These are phyloP conservation scores for Macropodus opercularis DNA, from an alignment of 2,797 vertebrate genomes.

Conservation along the genomic window DNA sequence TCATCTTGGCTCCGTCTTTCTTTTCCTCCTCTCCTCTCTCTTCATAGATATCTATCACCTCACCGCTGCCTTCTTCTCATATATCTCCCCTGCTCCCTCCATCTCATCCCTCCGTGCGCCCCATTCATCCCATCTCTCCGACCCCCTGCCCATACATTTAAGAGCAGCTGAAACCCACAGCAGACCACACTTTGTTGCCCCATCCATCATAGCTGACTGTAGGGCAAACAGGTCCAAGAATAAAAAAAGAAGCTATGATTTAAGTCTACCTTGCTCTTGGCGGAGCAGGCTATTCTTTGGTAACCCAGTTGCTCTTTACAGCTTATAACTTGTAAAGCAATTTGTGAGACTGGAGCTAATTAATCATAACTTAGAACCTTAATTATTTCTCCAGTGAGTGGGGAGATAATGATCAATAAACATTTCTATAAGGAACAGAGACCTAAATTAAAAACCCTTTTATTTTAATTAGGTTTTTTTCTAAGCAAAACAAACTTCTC, in stretches of 20 bases:
- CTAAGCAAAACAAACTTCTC: no score
- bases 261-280: conserved; percentile 60
- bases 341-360: conserved; percentile 11
- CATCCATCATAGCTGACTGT: conserved; percentile 76
- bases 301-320: conserved; percentile 28
- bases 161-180: conserved; percentile 74
- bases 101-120: conserved; percentile 64
- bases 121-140: conserved; percentile 51
- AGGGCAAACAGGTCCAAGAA: conserved; percentile 63
- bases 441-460: no score
- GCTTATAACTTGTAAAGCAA: conserved; percentile 17
- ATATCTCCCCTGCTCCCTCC: conserved; percentile 63
- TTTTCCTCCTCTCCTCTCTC: conserved; percentile 23
- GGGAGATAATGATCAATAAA: conserved; percentile 17
- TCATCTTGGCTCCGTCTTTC: conserved; percentile 56
- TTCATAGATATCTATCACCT: conserved; percentile 65
- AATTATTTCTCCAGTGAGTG: neutral
- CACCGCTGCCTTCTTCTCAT: conserved; percentile 54
- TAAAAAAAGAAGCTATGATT: conserved; percentile 56
- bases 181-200: conserved; percentile 58
- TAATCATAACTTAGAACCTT: neutral
- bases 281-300: conserved; percentile 23
- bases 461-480: no score
- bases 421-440: no score
- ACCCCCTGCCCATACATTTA: conserved; percentile 68